A percentile compares a stretch with the other conserved stretches of the same genome.
Conservation (phyloP, 2,888 invertebrate species). For the Abrostola tripartita region DNA sequence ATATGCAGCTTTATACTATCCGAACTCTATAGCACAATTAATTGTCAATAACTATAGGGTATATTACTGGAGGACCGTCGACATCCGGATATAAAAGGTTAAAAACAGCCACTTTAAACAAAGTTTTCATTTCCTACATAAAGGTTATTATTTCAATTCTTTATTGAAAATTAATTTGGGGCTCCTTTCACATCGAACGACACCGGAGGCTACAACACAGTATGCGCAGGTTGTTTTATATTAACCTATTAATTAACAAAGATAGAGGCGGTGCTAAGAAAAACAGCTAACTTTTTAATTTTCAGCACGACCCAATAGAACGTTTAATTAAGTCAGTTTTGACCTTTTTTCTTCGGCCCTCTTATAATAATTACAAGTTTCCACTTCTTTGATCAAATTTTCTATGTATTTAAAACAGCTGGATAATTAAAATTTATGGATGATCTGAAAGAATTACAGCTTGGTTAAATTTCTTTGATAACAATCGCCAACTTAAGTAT, state of each 20-base stretch:
- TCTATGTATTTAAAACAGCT: constrained; percentile 60
- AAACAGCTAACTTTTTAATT: constrained; percentile 67
- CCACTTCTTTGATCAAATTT: constrained; percentile 68
- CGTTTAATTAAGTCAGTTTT: constrained; percentile 68
- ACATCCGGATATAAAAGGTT: constrained; percentile 1
- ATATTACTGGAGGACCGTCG: not conserved
- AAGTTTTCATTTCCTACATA: constrained; percentile 19
- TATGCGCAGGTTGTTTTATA: constrained; percentile 58
- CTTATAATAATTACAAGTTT: constrained; percentile 69
- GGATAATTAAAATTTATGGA: constrained; percentile 43
- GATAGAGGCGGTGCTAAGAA: constrained; percentile 53
- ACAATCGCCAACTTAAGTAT: no score
- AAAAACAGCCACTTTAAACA: constrained; percentile 10
- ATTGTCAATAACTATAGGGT: no score
- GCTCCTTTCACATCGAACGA: constrained; percentile 14
- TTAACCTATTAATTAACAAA: constrained; percentile 70
- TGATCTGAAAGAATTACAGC: constrained; percentile 27
- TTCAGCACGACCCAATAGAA: constrained; percentile 63
- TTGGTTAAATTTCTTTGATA: not conserved
- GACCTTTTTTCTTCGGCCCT: constrained; percentile 56
- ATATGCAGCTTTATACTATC: no score
- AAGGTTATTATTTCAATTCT: constrained; percentile 23
- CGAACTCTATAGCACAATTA: no score
- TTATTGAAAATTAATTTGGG: constrained; percentile 24
- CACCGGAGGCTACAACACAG: constrained; percentile 34